A percentile compares a stretch with the other conserved stretches of the same genome.
phyloP scores from a whole-genome alignment of 1,140 invertebrate genomes.

The Hylaeus anthracinus region DNA sequence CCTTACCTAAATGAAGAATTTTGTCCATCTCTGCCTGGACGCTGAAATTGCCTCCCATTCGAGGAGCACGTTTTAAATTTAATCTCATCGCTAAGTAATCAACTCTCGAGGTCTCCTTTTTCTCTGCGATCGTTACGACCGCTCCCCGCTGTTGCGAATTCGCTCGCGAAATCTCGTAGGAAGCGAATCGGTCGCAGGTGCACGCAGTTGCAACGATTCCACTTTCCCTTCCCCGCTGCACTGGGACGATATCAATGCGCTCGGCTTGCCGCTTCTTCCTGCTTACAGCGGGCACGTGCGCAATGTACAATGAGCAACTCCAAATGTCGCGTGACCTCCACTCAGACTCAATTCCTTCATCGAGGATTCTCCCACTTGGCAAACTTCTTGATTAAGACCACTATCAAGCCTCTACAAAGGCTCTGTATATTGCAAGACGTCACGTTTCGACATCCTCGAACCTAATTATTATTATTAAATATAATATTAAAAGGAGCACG shows the following conservation, averaged over 20 bases:
- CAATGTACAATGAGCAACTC: conserved; percentile 13
- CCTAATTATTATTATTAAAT: too few species aligned
- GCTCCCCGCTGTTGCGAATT: conserved; percentile 25
- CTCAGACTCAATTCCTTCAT: background rate
- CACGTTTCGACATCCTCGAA: too few species aligned
- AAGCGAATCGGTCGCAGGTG: conserved; percentile 46
- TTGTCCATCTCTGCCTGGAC: too few species aligned
- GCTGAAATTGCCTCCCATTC: too few species aligned
- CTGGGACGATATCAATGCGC: conserved; percentile 35
- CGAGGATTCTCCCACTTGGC: background rate
- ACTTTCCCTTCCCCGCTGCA: conserved; percentile 22
- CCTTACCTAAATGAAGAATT: too few species aligned
- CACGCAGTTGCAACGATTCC: conserved; percentile 49
- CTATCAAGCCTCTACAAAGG: too few species aligned
- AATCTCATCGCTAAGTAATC: too few species aligned
- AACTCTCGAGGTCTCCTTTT: background rate
- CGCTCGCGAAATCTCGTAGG: conserved; percentile 37
- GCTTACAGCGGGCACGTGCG: conserved; percentile 47
- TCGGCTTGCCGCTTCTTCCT: conserved; percentile 37
- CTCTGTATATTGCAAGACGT: too few species aligned
- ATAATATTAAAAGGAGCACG: too few species aligned
- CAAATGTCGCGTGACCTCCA: conserved; percentile 19
- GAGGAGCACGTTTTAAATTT: too few species aligned
- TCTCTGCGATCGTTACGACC: conserved; percentile 8
- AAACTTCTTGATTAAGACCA: background rate